phyloP scores from a whole-genome alignment of 64 coral and sea anemone species.

The Montipora cactus region DNA sequence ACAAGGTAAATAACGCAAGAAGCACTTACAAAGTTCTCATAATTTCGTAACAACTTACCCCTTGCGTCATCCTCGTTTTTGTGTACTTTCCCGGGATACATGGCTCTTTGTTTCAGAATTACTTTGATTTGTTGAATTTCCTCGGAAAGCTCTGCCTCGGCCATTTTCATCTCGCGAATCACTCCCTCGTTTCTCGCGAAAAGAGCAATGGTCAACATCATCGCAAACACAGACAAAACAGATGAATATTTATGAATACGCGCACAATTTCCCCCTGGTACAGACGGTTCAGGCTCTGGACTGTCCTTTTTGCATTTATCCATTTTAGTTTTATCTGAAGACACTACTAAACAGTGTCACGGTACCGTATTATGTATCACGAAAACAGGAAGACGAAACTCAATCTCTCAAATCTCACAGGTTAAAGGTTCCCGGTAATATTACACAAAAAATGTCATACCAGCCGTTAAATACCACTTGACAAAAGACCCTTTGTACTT shows the following conservation, averaged over 20 bases:
- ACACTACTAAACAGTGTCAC: no score
- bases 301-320: neutral
- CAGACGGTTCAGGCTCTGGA: neutral
- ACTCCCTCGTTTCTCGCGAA: conserved; percentile 12
- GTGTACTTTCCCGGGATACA: no score
- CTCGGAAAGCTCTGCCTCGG: neutral
- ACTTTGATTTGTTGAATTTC: conserved; percentile 15
- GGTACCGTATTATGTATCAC: no score
- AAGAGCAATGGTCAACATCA: neutral
- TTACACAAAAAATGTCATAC: neutral
- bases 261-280: neutral
- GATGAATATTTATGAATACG: neutral
- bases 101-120: neutral
- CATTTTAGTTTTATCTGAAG: neutral
- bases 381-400: neutral
- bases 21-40: no score
- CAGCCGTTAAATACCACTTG: no score
- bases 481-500: no score
- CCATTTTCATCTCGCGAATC: neutral
- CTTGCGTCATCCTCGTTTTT: neutral
- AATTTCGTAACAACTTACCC: neutral
- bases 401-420: neutral
- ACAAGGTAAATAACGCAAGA: no score
- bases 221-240: neutral
- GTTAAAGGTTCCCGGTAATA: no score